phyloP scores from a whole-genome alignment of 2,888 invertebrate species.

The Thereva nobilitata region DNA sequence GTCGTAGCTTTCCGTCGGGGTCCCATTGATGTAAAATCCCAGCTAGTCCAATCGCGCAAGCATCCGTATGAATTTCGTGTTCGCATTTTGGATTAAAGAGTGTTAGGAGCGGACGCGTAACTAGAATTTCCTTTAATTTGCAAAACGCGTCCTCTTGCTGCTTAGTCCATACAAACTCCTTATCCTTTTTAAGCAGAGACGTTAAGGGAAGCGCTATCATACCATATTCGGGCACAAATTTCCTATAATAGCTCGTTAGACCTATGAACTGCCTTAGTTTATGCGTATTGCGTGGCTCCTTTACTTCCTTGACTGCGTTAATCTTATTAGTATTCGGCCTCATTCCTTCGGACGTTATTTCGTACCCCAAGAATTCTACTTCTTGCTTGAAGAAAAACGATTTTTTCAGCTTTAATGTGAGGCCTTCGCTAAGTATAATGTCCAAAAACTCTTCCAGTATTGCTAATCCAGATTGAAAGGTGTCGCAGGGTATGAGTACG shows the following conservation, averaged over 20 bases:
- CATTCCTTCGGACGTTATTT: not conserved
- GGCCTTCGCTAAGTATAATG: too few relatives aligned
- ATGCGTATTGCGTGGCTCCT: too few relatives aligned
- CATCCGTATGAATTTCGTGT: too few relatives aligned
- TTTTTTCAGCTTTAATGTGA: too few relatives aligned
- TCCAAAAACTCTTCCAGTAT: too few relatives aligned
- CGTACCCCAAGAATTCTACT: too few relatives aligned
- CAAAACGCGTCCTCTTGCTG: not conserved
- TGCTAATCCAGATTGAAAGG: too few relatives aligned
- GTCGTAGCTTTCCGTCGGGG: not conserved
- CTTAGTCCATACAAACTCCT: not conserved
- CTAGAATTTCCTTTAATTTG: not conserved
- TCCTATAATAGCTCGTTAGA: not conserved
- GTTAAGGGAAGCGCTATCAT: not conserved
- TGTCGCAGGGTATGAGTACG: too few relatives aligned
- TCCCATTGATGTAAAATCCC: not conserved
- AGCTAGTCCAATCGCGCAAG: constrained; percentile 1
- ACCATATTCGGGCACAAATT: too few relatives aligned
- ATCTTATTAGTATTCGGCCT: not conserved
- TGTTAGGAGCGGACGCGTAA: not conserved
- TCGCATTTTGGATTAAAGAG: not conserved
- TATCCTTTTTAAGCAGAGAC: not conserved
- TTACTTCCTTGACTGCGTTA: not conserved
- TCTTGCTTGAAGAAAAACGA: too few relatives aligned
- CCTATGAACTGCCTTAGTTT: not conserved